Evolutionary conservation across 1,140 invertebrate genomes (phyloP), one percentile per base, ranked within the genome.

Genomic region (Anoplophora glabripennis): DNA sequence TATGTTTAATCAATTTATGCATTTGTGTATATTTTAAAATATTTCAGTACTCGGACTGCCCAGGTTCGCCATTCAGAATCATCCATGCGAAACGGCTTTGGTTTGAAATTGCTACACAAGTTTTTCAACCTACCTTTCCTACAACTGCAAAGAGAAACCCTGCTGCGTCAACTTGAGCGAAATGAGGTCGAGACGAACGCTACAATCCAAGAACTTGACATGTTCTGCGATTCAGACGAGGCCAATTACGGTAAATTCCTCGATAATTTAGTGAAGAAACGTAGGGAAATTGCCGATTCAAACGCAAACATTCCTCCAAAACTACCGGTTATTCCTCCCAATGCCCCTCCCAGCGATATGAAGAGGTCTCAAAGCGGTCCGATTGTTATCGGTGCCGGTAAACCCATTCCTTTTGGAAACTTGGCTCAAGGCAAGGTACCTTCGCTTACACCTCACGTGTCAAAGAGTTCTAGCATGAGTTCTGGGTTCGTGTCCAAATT

Each of bases 1-100:
- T n/a, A n/a, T n/a, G n/a, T n/a, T n/a, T n/a, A n/a, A n/a, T n/a
- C n/a, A n/a, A n/a, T n/a, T n/a, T n/a, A n/a, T n/a, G n/a, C n/a
- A n/a, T n/a, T n/a, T n/a, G n/a, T n/a, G n/a, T n/a, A n/a, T n/a
- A n/a, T n/a, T n/a, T n/a, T n/a, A n/a, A n/a, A n/a, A n/a, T n/a
- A 63, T 70, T 74, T 47, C 63, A 83, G 83, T 56, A 76, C 77
- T 36, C 60, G 72, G 48, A 75, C 79, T 56, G 86, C 84, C 1
- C 83, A 89, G 72, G 83, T 96, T 18, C 82, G 93, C 47, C 97
- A 94, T 74, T 88, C 92, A 3, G 93, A 97, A 74, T 86, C 92
- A 0, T 98, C 94, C 1, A 98, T 98, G 95, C 84, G 93, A 71
- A 98, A 97, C 81, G 93, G 94, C 8, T 98, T 96, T 82, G 96